Conservation (phyloP, 2,888 invertebrate species). For the Megaustenia siamemsis region DNA sequence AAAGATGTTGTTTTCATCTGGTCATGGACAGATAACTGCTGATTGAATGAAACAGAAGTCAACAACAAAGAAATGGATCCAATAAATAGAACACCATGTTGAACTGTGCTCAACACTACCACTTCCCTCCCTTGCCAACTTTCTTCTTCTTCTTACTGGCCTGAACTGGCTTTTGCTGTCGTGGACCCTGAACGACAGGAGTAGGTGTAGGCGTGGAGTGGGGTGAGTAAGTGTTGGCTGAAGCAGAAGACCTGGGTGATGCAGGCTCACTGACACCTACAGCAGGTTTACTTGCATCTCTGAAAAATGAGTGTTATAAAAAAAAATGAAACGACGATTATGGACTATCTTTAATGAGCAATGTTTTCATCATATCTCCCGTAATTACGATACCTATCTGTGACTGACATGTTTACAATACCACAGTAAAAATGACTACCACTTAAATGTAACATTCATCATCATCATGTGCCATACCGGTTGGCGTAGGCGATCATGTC, state of each 20-base stretch:
- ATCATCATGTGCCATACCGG: too few relatives aligned
- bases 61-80: neutral
- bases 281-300: constrained; percentile 70
- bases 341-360: too few relatives aligned
- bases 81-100: neutral
- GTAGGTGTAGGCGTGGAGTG: constrained; percentile 55
- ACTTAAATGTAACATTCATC: too few relatives aligned
- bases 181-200: constrained; percentile 65
- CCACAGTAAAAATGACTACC: too few relatives aligned
- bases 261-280: constrained; percentile 62
- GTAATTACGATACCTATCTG: too few relatives aligned
- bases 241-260: constrained; percentile 65
- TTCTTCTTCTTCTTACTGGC: constrained; percentile 75
- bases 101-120: constrained; percentile 49
- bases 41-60: neutral
- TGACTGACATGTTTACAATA: too few relatives aligned
- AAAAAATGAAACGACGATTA: neutral
- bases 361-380: too few relatives aligned
- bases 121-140: constrained; percentile 63
- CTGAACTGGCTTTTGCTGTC: constrained; percentile 71
- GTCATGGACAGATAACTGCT: neutral
- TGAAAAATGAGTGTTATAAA: constrained; percentile 35
- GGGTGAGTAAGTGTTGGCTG: constrained; percentile 55
- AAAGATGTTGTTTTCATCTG: neutral
- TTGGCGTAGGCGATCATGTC: too few relatives aligned